A percentile compares a stretch with the other conserved stretches of the same genome.
Conservation (phyloP, 2,888 invertebrate genomes). For the Cotesia congregata region DNA sequence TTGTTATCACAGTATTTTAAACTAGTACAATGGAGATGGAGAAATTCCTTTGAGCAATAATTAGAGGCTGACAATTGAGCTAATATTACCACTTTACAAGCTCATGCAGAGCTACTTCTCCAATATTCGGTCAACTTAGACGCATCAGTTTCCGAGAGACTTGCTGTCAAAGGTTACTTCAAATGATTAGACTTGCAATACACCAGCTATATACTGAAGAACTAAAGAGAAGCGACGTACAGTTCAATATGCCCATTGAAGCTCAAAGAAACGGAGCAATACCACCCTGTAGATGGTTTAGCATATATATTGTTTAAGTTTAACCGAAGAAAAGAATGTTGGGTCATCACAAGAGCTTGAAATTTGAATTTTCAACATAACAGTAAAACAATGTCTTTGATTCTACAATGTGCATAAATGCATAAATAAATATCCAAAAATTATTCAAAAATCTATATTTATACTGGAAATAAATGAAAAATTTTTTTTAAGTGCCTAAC, state of each 20-base stretch:
- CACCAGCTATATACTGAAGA: background rate
- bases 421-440: too few species aligned
- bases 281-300: background rate
- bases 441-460: too few species aligned
- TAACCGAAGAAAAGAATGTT: background rate
- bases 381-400: background rate
- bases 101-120: background rate
- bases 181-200: background rate
- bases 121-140: background rate
- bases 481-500: too few species aligned
- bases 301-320: conserved; percentile 1
- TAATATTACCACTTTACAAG: conserved; percentile 2
- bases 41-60: conserved; percentile 5
- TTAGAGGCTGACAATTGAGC: conserved; percentile 17
- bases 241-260: background rate
- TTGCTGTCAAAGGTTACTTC: conserved; percentile 8
- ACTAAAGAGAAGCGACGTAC: background rate
- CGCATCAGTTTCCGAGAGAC: conserved; percentile 5
- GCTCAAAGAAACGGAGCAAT: conserved; percentile 11
- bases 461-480: too few species aligned
- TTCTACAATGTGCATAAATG: too few species aligned
- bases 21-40: background rate
- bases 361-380: background rate
- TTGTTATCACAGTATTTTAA: background rate
- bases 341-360: background rate